Conservation (phyloP, 2,888 invertebrate species). For the Nemoura dubitans region DNA sequence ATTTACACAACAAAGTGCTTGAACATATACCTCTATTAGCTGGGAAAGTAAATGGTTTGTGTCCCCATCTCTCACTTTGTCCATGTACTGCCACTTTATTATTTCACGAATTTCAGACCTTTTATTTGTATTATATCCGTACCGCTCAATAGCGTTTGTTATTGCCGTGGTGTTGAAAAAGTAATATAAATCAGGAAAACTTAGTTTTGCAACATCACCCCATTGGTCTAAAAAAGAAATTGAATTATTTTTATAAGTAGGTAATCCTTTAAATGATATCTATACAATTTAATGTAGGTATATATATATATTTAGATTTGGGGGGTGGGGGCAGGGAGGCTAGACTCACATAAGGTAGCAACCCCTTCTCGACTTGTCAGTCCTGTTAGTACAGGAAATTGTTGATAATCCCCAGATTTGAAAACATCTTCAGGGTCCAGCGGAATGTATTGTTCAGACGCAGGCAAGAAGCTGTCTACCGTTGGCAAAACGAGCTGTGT, state of each 20-base stretch:
- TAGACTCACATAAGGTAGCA: constrained; percentile 64
- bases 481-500: constrained; percentile 70
- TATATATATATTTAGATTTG: too few species aligned
- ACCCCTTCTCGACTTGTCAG: constrained; percentile 74
- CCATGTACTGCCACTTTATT: constrained; percentile 48
- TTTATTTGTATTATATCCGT: constrained; percentile 56
- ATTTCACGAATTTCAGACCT: constrained; percentile 41
- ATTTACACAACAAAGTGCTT: too few species aligned
- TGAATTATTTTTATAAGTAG: not conserved
- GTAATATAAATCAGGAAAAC: constrained; percentile 64
- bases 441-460: constrained; percentile 70
- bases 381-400: constrained; percentile 74
- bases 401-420: constrained; percentile 63
- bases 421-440: constrained; percentile 65
- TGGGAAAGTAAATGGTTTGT: constrained; percentile 41
- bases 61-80: constrained; percentile 43
- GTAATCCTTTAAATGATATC: too few species aligned
- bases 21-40: constrained; percentile 39
- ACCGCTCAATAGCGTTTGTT: constrained; percentile 66
- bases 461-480: constrained; percentile 69
- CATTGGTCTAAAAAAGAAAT: constrained; percentile 63
- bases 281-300: too few species aligned
- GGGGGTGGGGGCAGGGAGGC: too few species aligned
- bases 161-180: constrained; percentile 68
- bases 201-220: constrained; percentile 67